phyloP scores from a whole-genome alignment of 2,797 vertebrate species.

The Rhinophrynus dorsalis region DNA sequence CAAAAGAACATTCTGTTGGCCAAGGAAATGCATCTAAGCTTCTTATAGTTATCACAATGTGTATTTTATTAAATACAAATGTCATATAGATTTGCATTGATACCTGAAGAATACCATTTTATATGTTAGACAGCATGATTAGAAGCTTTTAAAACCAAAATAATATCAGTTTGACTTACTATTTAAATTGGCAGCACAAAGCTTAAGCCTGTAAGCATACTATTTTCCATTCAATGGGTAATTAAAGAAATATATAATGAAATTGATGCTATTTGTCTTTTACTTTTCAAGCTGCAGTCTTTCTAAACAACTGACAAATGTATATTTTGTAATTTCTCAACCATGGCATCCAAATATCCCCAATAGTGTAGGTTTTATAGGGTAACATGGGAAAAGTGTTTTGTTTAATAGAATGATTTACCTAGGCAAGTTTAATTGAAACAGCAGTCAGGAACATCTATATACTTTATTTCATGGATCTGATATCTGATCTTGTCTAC shows the following conservation, averaged over 20 bases:
- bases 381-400: no score
- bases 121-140: slow-evolving; percentile 15
- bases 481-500: no score
- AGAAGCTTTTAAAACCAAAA: slow-evolving; percentile 23
- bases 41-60: slow-evolving; percentile 20
- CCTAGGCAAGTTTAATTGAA: no score
- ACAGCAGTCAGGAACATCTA: no score
- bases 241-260: neutral
- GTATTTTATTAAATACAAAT: slow-evolving; percentile 15
- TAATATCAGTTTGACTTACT: neutral
- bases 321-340: no score
- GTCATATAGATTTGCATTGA: slow-evolving; percentile 3
- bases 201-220: no score
- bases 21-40: slow-evolving; percentile 32
- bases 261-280: neutral
- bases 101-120: slow-evolving; percentile 11
- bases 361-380: no score
- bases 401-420: no score
- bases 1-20: slow-evolving; percentile 28
- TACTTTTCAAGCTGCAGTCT: no score
- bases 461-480: no score
- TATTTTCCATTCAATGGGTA: neutral
- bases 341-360: no score
- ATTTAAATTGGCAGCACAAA: slow-evolving; percentile 13
- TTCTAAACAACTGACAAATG: no score